Evolutionary conservation across 1,140 invertebrate genomes (phyloP).

Genomic region (Hylaeus anthracinus): DNA sequence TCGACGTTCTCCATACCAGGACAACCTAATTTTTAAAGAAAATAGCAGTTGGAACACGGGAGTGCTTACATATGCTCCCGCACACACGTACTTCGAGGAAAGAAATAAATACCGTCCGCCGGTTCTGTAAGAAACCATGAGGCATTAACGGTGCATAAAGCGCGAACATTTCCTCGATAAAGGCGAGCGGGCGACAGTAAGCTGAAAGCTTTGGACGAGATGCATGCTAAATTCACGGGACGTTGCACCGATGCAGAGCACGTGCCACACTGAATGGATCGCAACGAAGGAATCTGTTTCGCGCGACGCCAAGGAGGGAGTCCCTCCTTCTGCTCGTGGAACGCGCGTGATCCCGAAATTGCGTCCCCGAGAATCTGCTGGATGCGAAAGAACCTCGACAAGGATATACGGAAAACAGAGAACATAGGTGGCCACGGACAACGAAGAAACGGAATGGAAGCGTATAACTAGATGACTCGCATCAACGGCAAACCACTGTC

Average conservation of each 20-base stretch:
- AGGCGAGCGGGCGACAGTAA: neutral
- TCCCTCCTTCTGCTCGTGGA: neutral
- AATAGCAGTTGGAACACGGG: too few species aligned
- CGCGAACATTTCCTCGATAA: neutral
- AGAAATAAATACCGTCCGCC: neutral
- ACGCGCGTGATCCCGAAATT: constrained; percentile 15
- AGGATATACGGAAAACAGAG: too few species aligned
- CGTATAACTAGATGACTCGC: constrained; percentile 22
- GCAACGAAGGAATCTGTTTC: constrained; percentile 56
- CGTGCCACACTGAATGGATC: constrained; percentile 49
- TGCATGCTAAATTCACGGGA: constrained; percentile 38
- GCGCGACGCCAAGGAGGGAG: neutral
- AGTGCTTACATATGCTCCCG: neutral
- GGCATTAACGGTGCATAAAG: constrained; percentile 26
- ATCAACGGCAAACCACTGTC: constrained; percentile 5
- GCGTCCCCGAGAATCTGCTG: neutral
- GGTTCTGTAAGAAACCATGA: neutral
- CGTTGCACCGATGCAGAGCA: constrained; percentile 43
- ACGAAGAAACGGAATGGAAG: neutral
- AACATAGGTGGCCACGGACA: neutral
- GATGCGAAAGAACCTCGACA: neutral
- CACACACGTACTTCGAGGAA: neutral
- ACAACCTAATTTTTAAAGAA: too few species aligned
- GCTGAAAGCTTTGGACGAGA: constrained; percentile 18
- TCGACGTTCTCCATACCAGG: too few species aligned